Percentiles rank a stretch among this genome's conserved stretches.
Evolutionary conservation across 2,113 vertebrate species (phyloP).

Genomic region (Macquaria ambigua): DNA sequence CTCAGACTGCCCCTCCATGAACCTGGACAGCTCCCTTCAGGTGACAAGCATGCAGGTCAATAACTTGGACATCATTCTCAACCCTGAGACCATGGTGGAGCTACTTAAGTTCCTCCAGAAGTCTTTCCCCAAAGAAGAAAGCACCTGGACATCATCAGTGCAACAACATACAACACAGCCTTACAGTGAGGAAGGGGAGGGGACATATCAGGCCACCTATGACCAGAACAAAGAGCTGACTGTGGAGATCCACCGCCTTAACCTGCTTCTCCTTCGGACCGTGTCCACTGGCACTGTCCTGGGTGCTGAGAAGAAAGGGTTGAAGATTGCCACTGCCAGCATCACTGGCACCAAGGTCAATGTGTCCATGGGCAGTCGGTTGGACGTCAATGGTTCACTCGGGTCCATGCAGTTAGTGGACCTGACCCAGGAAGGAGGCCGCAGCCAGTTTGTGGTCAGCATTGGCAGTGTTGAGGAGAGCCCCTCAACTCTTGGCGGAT

Average conservation of each 20-base stretch:
- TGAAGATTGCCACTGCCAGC: constrained; percentile 98
- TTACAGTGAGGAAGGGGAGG: constrained; percentile 81
- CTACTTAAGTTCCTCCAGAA: constrained; percentile 97
- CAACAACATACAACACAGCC: constrained; percentile 84
- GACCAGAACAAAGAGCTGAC: constrained; percentile 94
- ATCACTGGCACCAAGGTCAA: constrained; percentile 95
- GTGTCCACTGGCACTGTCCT: constrained; percentile 84
- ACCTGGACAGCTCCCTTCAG: constrained; percentile 94
- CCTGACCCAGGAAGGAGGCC: constrained; percentile 90
- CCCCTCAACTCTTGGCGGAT: constrained; percentile 68
- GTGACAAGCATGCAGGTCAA: constrained; percentile 95
- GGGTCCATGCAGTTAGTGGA: constrained; percentile 95
- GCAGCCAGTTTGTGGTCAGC: constrained; percentile 95
- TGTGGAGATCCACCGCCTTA: constrained; percentile 96
- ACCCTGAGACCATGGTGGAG: constrained; percentile 98
- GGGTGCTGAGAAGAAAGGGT: constrained; percentile 90
- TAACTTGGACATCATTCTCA: constrained; percentile 97
- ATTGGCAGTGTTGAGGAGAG: constrained; percentile 88
- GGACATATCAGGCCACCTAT: constrained; percentile 90
- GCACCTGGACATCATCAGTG: constrained; percentile 77
- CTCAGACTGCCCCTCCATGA: constrained; percentile 96
- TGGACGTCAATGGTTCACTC: constrained; percentile 93
- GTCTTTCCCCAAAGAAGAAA: constrained; percentile 95
- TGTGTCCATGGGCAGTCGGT: constrained; percentile 90
- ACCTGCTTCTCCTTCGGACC: constrained; percentile 93